Conservation (phyloP, 2,797 vertebrate species). For the Lithobates pipiens region DNA sequence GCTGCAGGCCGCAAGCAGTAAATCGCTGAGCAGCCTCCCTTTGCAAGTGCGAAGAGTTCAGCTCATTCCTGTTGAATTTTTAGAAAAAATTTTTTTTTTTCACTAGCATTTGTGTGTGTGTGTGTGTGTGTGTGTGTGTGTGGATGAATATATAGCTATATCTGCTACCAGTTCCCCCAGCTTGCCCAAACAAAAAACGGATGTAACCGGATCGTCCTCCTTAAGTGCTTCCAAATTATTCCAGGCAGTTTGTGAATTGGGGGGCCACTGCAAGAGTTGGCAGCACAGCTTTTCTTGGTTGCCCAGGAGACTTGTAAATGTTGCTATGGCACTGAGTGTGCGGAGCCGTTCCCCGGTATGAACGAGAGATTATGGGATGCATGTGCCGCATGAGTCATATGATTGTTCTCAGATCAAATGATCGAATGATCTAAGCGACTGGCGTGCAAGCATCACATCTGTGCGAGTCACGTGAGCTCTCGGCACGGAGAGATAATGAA, state of each 20-base stretch:
- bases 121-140: too few species aligned
- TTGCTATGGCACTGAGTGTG: conserved; percentile 80
- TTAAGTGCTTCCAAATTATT: conserved; percentile 64
- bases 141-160: too few species aligned
- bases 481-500: conserved; percentile 56
- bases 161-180: neutral
- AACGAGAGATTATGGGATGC: conserved; percentile 81
- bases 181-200: neutral
- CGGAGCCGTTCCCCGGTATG: conserved; percentile 76
- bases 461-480: conserved; percentile 60
- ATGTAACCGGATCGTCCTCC: conserved; percentile 12
- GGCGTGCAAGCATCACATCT: conserved; percentile 61
- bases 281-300: conserved; percentile 73
- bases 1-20: neutral
- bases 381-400: conserved; percentile 74
- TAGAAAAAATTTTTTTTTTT: too few species aligned
- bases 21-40: neutral
- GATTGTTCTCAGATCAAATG: conserved; percentile 74
- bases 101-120: neutral
- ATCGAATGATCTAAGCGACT: conserved; percentile 72
- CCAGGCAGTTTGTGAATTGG: conserved; percentile 67
- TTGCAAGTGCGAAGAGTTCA: neutral
- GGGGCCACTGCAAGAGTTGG: conserved; percentile 66
- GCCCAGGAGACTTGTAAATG: conserved; percentile 78
- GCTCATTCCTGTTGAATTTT: too few species aligned